Percentiles rank a stretch among this genome's conserved stretches.
phyloP scores from a whole-genome alignment of 2,113 vertebrate genomes.

The Psittacula cyanocephala region DNA sequence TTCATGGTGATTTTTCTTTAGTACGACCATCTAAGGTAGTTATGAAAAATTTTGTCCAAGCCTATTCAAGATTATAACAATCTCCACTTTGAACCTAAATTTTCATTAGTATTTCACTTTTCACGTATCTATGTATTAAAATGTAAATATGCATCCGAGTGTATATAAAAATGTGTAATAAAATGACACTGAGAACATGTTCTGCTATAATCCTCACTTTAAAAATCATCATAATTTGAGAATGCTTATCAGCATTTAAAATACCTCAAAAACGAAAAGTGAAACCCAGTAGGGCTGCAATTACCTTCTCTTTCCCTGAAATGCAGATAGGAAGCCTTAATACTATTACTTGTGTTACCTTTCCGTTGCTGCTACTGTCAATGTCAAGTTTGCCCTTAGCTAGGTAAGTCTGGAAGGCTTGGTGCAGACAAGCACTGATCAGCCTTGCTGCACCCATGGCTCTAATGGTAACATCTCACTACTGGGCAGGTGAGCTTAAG shows the following conservation, averaged over 20 bases:
- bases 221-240: background rate
- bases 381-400: accelerated
- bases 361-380: background rate
- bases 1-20: background rate
- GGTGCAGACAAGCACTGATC: background rate
- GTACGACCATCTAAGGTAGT: background rate
- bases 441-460: background rate
- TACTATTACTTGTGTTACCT: no score
- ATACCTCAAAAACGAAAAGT: background rate
- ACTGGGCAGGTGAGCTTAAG: background rate
- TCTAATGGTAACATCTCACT: accelerated
- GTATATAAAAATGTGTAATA: background rate
- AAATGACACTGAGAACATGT: background rate
- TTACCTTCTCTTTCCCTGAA: background rate
- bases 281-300: background rate
- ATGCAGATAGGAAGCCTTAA: background rate
- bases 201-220: background rate
- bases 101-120: background rate
- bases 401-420: background rate
- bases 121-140: background rate
- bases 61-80: background rate
- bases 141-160: background rate
- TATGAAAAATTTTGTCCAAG: background rate
- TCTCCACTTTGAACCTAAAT: background rate
- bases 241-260: background rate